Base-by-base conservation (phyloP, 2,888 invertebrate species). In the Mactromeris polynyma region DNA sequence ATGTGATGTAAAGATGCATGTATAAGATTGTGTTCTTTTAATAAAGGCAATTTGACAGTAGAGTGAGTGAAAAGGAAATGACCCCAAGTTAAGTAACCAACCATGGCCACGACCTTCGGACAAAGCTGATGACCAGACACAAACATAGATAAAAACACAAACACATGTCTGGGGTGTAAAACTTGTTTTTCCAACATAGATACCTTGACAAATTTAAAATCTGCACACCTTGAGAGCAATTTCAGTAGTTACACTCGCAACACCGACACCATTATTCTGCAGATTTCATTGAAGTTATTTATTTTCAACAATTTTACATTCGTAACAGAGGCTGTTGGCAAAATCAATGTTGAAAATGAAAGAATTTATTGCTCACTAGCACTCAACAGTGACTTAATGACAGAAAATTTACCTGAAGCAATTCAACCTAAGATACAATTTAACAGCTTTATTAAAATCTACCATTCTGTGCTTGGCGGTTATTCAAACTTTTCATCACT, bases 371-470 rank as follows among this genome's bases (percentile, higher is more conserved):
- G 58, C 58, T 26, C 58, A 26, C n/a, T 9, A 64, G 58, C 58
- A 64, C 58, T 64, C 58, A 26, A 26, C n/a, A 26, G 58, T n/a
- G 58, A 64, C 58, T 64, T 64, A 64, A 64, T 26, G 58, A 64
- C 58, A 64, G 58, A 26, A 64, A 64, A 26, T 64, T 64, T 64
- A 64, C 58, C 58, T 64, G 58, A n/a, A 64, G 58, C 58, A 26
- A 64, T 26, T 6, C 58, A 64, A 64, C n/a, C 58, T 26, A 64
- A 64, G 58, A 64, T 64, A 64, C n/a, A 64, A 64, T 64, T 64
- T 64, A 64, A 64, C 58, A 64, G 58, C 58, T 64, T 64, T 64
- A 64, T 64, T 64, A 64, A 64, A 64, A 64, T 64, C 26, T 26
- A 64, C 58, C 58, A 64, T 64, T 64, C 26, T 64, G 58, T 64